Base-by-base conservation (phyloP, 2,888 invertebrate species). In the Harpalus rufipes region DNA sequence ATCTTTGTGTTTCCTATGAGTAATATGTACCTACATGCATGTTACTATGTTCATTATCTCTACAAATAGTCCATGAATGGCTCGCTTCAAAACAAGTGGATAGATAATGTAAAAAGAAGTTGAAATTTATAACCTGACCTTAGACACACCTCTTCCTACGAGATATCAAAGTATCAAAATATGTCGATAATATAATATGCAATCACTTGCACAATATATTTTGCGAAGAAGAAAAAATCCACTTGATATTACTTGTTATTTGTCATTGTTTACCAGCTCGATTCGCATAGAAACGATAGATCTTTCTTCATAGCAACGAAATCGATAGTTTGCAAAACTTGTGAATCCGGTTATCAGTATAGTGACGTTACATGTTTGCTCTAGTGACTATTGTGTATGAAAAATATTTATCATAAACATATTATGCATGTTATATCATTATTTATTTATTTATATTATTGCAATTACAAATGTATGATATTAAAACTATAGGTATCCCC, bases 301-400 rank as follows among this genome's bases (percentile, higher is more conserved):
- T 72, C 16, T 72, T 21, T 18, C 14, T 51, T 14, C 74, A 12
- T 76, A 76, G 76, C 76, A 76, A 76, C 76, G 76, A 76, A 18
- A 76, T 41, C 10, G 12, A 76, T n/a, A 76, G 44, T 76, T 76
- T 12, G 72, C 72, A 18, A 76, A 76, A 76, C 16, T 44, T 51
- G 51, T 7, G 51, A 76, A 51, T 76, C 76, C 76, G 56, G 76
- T 76, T 76, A 76, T 76, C 76, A 76, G n/a, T 12, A 63, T 41
- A 14, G 12, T 68, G 68, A 68, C 68, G 8, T 76, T 18, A 76
- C 14, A 12, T 76, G 76, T 76, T 76, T 74, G 44, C 14, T 21
- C 10, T 7, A 39, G 14, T 65, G n/a, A 39, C 39, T 14, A 39
- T 18, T 32, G 39, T 12, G 7, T 68, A 39, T 68, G 25, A 6